Base-by-base conservation (phyloP, 1,140 invertebrate genomes). In the Probaryconus sp. region DNA sequence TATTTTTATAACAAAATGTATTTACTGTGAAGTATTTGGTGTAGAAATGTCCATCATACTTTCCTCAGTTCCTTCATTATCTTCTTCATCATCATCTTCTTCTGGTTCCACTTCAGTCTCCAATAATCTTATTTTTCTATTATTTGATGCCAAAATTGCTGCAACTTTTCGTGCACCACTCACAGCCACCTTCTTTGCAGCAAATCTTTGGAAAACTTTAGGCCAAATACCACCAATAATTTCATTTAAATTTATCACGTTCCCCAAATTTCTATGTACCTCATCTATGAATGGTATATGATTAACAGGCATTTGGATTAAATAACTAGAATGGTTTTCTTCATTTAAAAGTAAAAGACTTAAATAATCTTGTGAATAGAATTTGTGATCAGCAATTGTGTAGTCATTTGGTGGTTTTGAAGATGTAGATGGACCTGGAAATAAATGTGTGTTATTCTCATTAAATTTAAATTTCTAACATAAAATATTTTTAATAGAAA, bases 81-180 rank as follows among this genome's bases (percentile, higher is more conserved):
- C 87, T 2, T 90, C 89, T 1, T 89, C 93, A 31, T 94, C 93
- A 43, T 95, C 94, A 20, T 96, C 93, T 70, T 96, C 96, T 70
- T 97, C 96, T 3, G 94, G 94, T 79, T 96, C 95, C 0, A 92
- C 93, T 88, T 98, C 96, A 91, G 97, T 97, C 83, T 98, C 95
- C 79, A 95, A 94, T 24, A 97, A 89, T 61, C 94, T 89, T 31
- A 98, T 93, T 83, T 95, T 95, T 48, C 94, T 90, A 60, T 89
- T 88, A 73, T 91, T 94, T 78, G 94, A 92, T 10, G 94, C 94
- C 6, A 97, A 85, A 51, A 98, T 91, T 35, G 96, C 94, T 5
- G 95, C 93, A 14, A 98, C 95, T 89, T 97, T 96, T 28, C 96
- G 89, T 6, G 92, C 90, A 0, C 96, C 95, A 60, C 95, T 97